These are phyloP conservation scores for Amblyjoppa proteus DNA, from an alignment of 2,888 invertebrate genomes.

Conservation along the genomic window DNA sequence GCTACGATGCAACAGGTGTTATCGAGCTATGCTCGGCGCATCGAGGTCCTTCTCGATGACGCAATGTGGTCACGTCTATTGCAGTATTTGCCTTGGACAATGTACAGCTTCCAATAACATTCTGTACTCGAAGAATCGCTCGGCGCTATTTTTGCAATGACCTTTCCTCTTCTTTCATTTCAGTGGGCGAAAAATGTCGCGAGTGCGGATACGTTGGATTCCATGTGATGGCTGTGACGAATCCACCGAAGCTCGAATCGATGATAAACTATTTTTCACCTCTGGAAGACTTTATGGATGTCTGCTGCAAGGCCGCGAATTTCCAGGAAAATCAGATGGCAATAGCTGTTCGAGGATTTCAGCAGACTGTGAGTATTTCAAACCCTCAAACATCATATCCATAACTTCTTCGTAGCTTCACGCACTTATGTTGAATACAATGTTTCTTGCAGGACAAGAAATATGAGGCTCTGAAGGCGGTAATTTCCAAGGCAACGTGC, in stretches of 20 bases:
- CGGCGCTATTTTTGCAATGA: not conserved
- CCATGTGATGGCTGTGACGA: slow-evolving; percentile 9
- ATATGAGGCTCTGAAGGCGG: slow-evolving; percentile 30
- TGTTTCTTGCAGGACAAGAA: slow-evolving; percentile 24
- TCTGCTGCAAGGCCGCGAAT: slow-evolving; percentile 21
- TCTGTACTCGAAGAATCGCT: not conserved
- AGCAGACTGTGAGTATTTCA: slow-evolving; percentile 4
- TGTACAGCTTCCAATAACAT: not conserved
- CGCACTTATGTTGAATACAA: not conserved
- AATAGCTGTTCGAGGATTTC: slow-evolving; percentile 23
- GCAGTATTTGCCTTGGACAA: slow-evolving; percentile 16
- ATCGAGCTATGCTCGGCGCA: slow-evolving; percentile 1
- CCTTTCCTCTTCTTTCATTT: not conserved
- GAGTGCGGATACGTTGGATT: slow-evolving; percentile 32
- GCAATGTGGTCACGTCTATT: slow-evolving; percentile 59
- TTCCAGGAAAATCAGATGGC: slow-evolving; percentile 53
- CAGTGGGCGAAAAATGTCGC: slow-evolving; percentile 28
- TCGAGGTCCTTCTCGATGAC: slow-evolving; percentile 40
- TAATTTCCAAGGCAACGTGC: not conserved
- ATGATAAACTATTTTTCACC: slow-evolving; percentile 52
- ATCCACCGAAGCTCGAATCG: slow-evolving; percentile 53
- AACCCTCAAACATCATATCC: not conserved
- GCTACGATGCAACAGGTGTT: slow-evolving; percentile 60
- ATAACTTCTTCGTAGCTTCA: not conserved
- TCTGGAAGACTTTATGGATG: not conserved